Evolutionary conservation across 2,888 invertebrate genomes (phyloP).

Genomic region (Eupsilia transversa): DNA sequence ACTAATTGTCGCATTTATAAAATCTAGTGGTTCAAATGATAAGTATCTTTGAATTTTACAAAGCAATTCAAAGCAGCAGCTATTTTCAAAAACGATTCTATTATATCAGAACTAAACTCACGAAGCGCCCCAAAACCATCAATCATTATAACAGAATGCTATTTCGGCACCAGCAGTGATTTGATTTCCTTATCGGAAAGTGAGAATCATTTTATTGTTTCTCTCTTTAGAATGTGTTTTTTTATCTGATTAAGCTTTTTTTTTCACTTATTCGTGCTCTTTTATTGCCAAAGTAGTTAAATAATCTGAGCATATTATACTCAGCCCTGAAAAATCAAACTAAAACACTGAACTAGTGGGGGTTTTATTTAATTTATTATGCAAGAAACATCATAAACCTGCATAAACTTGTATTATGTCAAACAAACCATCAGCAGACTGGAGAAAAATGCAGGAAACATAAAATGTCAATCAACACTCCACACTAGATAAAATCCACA

Average conservation of each 20-base stretch:
- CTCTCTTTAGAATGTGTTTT: not conserved
- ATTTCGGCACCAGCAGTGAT: not conserved
- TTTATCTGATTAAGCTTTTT: not conserved
- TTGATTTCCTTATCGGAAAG: not conserved
- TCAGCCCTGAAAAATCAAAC: not conserved
- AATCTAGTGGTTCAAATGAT: not conserved
- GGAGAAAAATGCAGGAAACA: not conserved
- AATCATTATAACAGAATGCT: constrained; percentile 13
- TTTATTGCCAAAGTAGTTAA: not conserved
- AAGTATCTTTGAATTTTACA: not conserved
- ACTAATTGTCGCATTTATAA: not conserved
- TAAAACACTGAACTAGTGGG: not conserved
- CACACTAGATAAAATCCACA: constrained; percentile 1
- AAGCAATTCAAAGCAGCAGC: constrained; percentile 2
- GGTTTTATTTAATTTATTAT: not conserved
- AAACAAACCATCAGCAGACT: not conserved
- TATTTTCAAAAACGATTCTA: constrained; percentile 21
- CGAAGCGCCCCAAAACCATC: constrained; percentile 16
- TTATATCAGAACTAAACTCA: constrained; percentile 21
- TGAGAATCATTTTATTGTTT: constrained; percentile 9
- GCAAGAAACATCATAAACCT: not conserved
- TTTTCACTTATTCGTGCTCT: not conserved
- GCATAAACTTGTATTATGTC: not conserved
- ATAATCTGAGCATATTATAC: not conserved
- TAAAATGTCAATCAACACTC: constrained; percentile 29